These are phyloP conservation scores for Loripinus fragilis DNA, from an alignment of 2,888 invertebrate genomes.

Conservation along the genomic window DNA sequence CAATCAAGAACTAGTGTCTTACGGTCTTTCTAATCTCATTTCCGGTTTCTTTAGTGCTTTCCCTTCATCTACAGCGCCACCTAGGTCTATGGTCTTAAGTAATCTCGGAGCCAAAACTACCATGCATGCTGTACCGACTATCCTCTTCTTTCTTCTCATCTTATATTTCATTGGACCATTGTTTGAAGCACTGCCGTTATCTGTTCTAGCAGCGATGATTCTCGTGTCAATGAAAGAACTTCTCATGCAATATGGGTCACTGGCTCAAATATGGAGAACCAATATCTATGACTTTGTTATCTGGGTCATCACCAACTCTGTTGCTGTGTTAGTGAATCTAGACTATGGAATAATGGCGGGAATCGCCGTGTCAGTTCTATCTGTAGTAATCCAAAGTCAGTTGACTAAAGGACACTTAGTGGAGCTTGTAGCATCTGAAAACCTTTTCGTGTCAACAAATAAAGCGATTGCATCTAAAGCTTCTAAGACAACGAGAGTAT, in stretches of 20 bases:
- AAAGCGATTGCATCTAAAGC: slow-evolving; percentile 30
- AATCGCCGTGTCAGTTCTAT: slow-evolving; percentile 65
- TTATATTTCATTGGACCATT: slow-evolving; percentile 74
- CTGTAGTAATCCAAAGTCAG: slow-evolving; percentile 65
- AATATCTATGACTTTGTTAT: slow-evolving; percentile 90
- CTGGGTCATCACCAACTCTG: slow-evolving; percentile 72
- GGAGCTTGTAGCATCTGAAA: slow-evolving; percentile 40
- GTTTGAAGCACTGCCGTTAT: slow-evolving; percentile 75
- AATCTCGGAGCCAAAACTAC: slow-evolving; percentile 74
- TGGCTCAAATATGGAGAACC: slow-evolving; percentile 89
- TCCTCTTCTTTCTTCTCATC: slow-evolving; percentile 74
- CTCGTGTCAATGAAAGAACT: slow-evolving; percentile 83
- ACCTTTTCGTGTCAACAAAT: slow-evolving; percentile 34
- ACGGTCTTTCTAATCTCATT: slow-evolving; percentile 79
- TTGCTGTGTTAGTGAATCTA: slow-evolving; percentile 70
- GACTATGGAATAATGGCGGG: slow-evolving; percentile 74
- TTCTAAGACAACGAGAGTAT: slow-evolving; percentile 37
- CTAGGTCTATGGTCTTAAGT: slow-evolving; percentile 73
- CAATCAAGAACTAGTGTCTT: slow-evolving; percentile 83
- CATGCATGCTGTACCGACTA: slow-evolving; percentile 67
- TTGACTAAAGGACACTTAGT: slow-evolving; percentile 52
- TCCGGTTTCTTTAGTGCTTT: slow-evolving; percentile 83
- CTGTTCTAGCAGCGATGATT: slow-evolving; percentile 83
- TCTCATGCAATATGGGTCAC: slow-evolving; percentile 87
- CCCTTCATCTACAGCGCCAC: slow-evolving; percentile 80